Evolutionary conservation across 2,888 invertebrate species (phyloP).

Genomic region (Drosophila setosimentum): DNA sequence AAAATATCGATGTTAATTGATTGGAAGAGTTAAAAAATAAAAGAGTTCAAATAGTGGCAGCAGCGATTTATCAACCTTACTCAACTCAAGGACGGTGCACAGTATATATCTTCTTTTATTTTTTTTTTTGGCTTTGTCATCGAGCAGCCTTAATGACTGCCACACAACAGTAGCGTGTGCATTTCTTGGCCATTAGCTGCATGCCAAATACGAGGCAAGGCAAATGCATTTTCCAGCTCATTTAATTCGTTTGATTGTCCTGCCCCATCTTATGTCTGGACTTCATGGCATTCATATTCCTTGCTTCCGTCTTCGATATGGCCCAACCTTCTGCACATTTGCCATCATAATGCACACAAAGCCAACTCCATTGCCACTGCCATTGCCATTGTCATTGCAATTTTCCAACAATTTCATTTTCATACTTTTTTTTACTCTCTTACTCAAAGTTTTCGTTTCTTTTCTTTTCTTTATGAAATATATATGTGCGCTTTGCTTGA

Average conservation of each 20-base stretch:
- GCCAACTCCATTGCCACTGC: neutral
- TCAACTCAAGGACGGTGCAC: conserved; percentile 26
- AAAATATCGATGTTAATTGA: conserved; percentile 48
- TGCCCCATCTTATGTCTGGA: conserved; percentile 24
- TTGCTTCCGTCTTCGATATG: neutral
- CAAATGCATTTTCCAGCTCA: conserved; percentile 66
- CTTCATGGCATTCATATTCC: conserved; percentile 28
- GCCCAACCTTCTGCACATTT: neutral
- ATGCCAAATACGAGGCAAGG: conserved; percentile 34
- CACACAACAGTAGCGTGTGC: conserved; percentile 20
- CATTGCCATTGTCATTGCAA: conserved; percentile 42
- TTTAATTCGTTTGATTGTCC: conserved; percentile 54
- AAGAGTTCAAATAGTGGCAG: neutral
- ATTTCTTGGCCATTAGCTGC: conserved; percentile 48
- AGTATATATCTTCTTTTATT: conserved; percentile 20
- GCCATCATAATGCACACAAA: conserved; percentile 1
- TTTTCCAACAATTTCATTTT: conserved; percentile 70
- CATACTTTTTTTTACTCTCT: conserved; percentile 51
- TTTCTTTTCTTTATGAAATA: conserved; percentile 38
- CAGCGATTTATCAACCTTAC: conserved; percentile 37
- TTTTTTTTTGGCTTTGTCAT: conserved; percentile 3
- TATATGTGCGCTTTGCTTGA: conserved; percentile 52
- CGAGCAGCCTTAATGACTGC: conserved; percentile 43
- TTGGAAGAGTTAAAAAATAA: conserved; percentile 11
- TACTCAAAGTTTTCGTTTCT: conserved; percentile 29